These are phyloP conservation scores for Centropus unirufus DNA, from an alignment of 2,113 vertebrate species.

Conservation along the genomic window DNA sequence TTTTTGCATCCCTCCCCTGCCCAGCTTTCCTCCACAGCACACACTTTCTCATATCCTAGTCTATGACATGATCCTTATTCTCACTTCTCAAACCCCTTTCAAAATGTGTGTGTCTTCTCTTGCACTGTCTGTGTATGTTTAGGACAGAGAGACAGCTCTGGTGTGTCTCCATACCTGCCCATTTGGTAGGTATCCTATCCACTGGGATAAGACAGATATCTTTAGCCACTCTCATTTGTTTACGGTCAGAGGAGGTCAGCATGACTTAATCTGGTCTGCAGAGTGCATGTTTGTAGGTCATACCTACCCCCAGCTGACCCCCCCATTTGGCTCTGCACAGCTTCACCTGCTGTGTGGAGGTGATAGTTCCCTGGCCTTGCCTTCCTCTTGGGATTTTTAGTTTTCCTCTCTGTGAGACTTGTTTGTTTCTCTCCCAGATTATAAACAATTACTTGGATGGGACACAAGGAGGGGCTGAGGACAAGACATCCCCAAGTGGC, in stretches of 20 bases:
- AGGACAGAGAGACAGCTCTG: accelerated
- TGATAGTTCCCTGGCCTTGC: accelerated
- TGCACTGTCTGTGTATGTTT: accelerated
- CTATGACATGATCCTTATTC: neutral
- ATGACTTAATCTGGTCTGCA: neutral
- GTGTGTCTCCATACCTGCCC: accelerated
- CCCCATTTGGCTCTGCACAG: accelerated
- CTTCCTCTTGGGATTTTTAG: neutral
- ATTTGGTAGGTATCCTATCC: accelerated
- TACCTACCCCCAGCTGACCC: neutral
- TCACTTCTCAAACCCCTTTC: neutral
- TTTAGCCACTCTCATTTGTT: neutral
- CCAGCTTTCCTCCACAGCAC: neutral
- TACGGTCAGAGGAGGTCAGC: neutral
- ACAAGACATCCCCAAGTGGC: constrained; percentile 36
- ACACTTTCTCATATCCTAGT: neutral
- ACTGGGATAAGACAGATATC: neutral
- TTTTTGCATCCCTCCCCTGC: neutral
- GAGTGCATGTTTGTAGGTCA: neutral
- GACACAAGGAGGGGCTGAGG: neutral
- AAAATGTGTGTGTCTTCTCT: neutral
- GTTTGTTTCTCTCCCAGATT: constrained; percentile 67
- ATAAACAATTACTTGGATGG: constrained; percentile 82
- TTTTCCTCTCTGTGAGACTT: neutral
- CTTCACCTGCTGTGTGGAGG: accelerated